These are phyloP conservation scores for Rhogogaster chlorosoma DNA, from an alignment of 2,888 invertebrate genomes.

Conservation along the genomic window DNA sequence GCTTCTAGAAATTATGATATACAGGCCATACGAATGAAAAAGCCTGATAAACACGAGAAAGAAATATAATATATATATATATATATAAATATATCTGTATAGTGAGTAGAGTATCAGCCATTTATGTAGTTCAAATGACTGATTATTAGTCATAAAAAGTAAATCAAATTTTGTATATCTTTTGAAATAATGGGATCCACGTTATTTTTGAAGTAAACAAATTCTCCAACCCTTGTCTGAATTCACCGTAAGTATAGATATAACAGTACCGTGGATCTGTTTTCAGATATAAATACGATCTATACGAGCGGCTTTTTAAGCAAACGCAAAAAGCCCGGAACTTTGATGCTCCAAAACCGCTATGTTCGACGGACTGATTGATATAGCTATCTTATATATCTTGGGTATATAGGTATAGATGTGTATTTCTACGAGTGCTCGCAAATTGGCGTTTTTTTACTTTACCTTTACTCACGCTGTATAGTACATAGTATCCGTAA, in stretches of 20 bases:
- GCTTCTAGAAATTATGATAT: neutral
- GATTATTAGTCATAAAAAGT: neutral
- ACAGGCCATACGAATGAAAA: neutral
- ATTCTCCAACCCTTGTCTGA: neutral
- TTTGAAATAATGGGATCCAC: neutral
- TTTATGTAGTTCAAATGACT: neutral
- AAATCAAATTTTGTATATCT: neutral
- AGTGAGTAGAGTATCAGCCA: too few species aligned
- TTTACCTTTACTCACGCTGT: neutral
- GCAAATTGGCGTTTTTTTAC: neutral
- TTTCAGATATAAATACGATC: neutral
- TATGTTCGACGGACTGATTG: slow-evolving; percentile 2
- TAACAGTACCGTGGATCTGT: neutral
- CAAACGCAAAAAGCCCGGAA: slow-evolving; percentile 3
- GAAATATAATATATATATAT: too few species aligned
- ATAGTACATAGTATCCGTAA: neutral
- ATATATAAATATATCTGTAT: too few species aligned
- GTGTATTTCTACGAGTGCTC: neutral
- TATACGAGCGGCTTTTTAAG: neutral
- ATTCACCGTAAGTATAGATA: neutral
- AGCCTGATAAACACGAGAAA: neutral
- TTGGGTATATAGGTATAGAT: neutral
- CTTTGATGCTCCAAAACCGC: slow-evolving; percentile 11
- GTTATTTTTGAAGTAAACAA: neutral
- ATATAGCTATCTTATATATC: neutral